Evolutionary conservation across 2,113 vertebrate species (phyloP), one percentile per base, ranked within the genome.

Genomic region (Sprattus sprattus): DNA sequence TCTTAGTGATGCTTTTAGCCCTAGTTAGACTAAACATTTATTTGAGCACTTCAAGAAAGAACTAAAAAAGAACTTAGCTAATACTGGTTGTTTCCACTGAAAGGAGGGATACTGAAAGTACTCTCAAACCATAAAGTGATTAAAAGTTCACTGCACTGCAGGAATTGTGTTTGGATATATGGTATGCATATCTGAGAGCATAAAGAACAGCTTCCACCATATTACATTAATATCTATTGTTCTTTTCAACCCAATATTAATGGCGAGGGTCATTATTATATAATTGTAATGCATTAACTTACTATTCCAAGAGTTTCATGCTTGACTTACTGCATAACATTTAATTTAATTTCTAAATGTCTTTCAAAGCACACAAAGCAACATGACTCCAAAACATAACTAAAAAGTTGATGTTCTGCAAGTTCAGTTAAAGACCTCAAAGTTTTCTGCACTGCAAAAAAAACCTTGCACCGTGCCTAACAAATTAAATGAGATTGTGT

Each of bases 401-500:
- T 32, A 22, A 78, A 39, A 16, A 39, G 10, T 39, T 78, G 28
- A 78, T 78, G 71, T 32, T 28, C 25, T 78, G 71, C 71, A 78
- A 78, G 71, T 32, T 67, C n/a, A 67, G 13, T 67, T 67, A 28
- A 25, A 64, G 28, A 67, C 7, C n/a, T 25, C 28, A 78, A 15
- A 32, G 5, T 39, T 78, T 78, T 32, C 32, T 3, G 32, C 71
- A 78, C 32, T 39, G 71, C 71, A 16, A 9, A 71, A 10, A 71
- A 25, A 28, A 91, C 88, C 88, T 81, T 88, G 71, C 88, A 28
- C 82, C 88, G 85, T 15, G 45, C 83, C 32, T 83, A 84, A 91
- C 89, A 87, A 91, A 85, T 86, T 88, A 89, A 88, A 90, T 84
- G 80, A 87, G 86, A 81, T 84, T 90, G 90, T 13, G 92, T 91